phyloP scores from a whole-genome alignment of 2,888 invertebrate species.

The Periphyllus acericola region DNA sequence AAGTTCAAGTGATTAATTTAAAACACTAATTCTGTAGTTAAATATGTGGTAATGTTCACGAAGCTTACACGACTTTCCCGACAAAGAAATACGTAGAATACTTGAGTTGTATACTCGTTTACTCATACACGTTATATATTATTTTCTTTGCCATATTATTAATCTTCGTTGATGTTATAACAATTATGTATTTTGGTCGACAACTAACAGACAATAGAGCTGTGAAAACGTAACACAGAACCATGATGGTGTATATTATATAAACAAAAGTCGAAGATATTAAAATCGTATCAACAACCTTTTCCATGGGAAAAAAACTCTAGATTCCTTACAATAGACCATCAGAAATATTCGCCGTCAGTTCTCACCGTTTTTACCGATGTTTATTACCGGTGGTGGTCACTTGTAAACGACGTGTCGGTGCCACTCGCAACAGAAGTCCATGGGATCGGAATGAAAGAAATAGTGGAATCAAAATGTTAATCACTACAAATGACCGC shows the following conservation, averaged over 20 bases:
- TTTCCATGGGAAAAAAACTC: slow-evolving; percentile 29
- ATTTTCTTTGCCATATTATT: neutral
- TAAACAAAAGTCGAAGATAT: slow-evolving; percentile 3
- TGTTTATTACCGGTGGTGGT: slow-evolving; percentile 37
- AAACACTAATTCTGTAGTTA: neutral
- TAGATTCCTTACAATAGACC: slow-evolving; percentile 24
- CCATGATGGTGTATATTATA: neutral
- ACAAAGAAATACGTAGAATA: slow-evolving; percentile 28
- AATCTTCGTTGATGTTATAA: neutral
- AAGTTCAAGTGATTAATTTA: neutral
- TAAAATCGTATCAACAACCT: slow-evolving; percentile 41
- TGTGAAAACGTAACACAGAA: neutral
- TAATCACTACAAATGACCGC: slow-evolving; percentile 37
- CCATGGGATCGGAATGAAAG: slow-evolving; percentile 35
- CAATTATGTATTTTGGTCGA: neutral
- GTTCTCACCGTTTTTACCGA: slow-evolving; percentile 50
- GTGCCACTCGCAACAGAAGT: slow-evolving; percentile 4
- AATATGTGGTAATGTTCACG: neutral
- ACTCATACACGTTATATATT: neutral
- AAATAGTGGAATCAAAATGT: slow-evolving; percentile 33
- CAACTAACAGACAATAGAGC: neutral
- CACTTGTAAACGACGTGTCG: slow-evolving; percentile 47
- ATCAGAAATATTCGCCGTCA: slow-evolving; percentile 34
- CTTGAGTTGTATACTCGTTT: neutral
- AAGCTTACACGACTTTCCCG: neutral